Conservation (phyloP, 2,888 invertebrate species). For the Athripsodes cinereus region DNA sequence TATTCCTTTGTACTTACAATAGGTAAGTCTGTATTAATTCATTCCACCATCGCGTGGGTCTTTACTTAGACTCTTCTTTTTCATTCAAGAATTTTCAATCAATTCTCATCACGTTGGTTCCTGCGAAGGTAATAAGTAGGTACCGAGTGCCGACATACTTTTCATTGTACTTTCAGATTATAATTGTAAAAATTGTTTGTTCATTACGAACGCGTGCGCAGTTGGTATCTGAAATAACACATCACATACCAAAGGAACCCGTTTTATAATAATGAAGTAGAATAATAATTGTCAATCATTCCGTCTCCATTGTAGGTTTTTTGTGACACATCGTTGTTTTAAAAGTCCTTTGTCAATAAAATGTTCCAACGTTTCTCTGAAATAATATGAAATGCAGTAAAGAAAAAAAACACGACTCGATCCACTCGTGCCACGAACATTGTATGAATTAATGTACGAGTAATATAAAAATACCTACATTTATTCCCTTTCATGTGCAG, state of each 20-base stretch:
- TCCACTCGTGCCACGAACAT: not conserved
- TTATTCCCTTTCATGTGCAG: not conserved
- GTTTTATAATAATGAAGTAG: not conserved
- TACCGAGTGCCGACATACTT: too few species aligned
- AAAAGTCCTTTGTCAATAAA: not conserved
- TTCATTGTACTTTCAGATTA: not conserved
- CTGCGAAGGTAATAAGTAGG: too few species aligned
- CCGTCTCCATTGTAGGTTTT: not conserved
- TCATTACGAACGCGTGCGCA: not conserved
- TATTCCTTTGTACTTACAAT: too few species aligned
- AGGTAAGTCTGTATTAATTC: too few species aligned
- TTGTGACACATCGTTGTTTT: not conserved
- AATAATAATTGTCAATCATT: conserved; percentile 1
- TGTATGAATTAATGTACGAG: not conserved
- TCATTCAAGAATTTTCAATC: too few species aligned
- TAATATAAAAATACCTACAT: not conserved
- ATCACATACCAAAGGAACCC: not conserved
- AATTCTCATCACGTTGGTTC: too few species aligned
- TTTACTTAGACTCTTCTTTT: too few species aligned
- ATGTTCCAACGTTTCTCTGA: not conserved
- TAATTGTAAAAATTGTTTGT: not conserved
- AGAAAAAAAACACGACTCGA: not conserved
- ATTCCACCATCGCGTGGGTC: too few species aligned
- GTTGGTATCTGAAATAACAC: not conserved
- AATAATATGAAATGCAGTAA: not conserved